Conservation (phyloP, 2,797 vertebrate species). For the Lepilemur septentrionalis region DNA sequence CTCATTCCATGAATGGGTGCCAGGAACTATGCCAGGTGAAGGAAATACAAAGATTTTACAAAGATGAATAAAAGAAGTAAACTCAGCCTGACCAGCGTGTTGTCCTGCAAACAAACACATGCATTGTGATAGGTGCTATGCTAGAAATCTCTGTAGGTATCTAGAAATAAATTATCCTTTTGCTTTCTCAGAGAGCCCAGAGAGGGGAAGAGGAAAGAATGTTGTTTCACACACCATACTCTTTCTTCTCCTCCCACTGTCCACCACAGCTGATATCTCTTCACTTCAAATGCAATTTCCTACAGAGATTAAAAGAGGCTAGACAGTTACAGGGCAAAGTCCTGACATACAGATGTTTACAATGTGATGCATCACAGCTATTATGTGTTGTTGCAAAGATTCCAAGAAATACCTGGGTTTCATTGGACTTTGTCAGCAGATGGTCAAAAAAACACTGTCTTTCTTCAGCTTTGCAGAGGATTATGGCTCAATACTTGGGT, state of each 20-base stretch:
- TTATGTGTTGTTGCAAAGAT: constrained; percentile 60
- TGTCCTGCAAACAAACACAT: neutral
- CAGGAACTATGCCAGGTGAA: neutral
- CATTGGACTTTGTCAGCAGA: constrained; percentile 62
- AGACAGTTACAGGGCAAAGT: constrained; percentile 46
- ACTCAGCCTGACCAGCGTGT: neutral
- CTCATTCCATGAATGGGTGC: neutral
- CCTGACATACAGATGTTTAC: constrained; percentile 22
- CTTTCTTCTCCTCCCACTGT: neutral
- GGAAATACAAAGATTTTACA: neutral
- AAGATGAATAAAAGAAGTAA: neutral
- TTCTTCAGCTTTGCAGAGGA: constrained; percentile 61
- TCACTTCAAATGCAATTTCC: neutral
- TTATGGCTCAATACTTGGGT: constrained; percentile 55
- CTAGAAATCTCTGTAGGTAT: neutral
- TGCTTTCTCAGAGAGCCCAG: neutral
- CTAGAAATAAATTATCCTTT: constrained; percentile 15
- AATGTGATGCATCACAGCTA: constrained; percentile 15
- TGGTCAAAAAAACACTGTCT: constrained; percentile 50
- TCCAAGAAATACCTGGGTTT: constrained; percentile 70
- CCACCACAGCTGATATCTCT: neutral
- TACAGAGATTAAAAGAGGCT: neutral
- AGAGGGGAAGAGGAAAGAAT: constrained; percentile 10
- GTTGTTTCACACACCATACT: neutral
- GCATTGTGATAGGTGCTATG: neutral